phyloP scores from a whole-genome alignment of 2,888 invertebrate species.

The Lamellibrachia columna region DNA sequence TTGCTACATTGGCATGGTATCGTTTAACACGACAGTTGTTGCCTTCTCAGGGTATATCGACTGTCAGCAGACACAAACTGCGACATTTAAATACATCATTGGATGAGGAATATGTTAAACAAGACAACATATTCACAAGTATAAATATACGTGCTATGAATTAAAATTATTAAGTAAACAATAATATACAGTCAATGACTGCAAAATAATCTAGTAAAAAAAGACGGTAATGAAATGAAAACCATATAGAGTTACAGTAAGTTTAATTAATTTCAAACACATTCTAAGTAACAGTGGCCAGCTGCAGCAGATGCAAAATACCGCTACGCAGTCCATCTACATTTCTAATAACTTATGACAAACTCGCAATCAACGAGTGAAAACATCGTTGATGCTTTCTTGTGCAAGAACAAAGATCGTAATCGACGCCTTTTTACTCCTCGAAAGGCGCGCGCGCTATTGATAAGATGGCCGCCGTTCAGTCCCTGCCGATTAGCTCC shows the following conservation, averaged over 20 bases:
- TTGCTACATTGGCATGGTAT: too few relatives aligned
- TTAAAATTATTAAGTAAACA: not conserved
- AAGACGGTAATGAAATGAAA: not conserved
- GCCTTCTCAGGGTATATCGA: not conserved
- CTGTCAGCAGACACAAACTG: not conserved
- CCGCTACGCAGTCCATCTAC: not conserved
- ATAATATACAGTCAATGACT: not conserved
- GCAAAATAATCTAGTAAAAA: not conserved
- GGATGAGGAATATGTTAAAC: not conserved
- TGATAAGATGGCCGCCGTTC: not conserved
- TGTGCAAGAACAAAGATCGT: not conserved
- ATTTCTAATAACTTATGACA: not conserved
- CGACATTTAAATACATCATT: not conserved
- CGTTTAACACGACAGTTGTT: too few relatives aligned
- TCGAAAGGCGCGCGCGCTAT: not conserved
- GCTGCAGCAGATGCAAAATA: not conserved
- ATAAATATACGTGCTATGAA: not conserved
- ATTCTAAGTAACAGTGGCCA: not conserved
- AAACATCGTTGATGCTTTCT: not conserved
- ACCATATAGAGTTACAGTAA: not conserved
- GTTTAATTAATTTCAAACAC: not conserved
- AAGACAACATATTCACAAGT: not conserved
- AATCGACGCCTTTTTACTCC: not conserved
- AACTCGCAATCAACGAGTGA: not conserved
- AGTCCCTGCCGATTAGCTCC: not conserved